A percentile compares a stretch with the other conserved stretches of the same genome.
phyloP scores from a whole-genome alignment of 2,888 invertebrate species.

The Leistus spinibarbis region DNA sequence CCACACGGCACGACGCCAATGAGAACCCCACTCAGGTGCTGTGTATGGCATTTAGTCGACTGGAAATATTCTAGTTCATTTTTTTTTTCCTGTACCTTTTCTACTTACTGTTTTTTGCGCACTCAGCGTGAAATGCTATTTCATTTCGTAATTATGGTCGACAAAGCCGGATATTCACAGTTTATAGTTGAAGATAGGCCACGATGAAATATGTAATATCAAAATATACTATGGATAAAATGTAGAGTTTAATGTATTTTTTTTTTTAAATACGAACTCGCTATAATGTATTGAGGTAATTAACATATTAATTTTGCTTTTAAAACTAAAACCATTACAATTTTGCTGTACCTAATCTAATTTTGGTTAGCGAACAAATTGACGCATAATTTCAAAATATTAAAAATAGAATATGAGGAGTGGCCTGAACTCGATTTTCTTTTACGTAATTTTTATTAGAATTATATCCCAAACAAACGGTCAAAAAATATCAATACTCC shows the following conservation, averaged over 20 bases:
- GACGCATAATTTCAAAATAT: no score
- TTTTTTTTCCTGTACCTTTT: background rate
- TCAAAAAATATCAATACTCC: no score
- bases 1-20: background rate
- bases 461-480: no score
- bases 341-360: no score
- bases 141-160: background rate
- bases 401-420: no score
- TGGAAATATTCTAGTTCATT: background rate
- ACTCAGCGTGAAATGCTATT: background rate
- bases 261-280: no score
- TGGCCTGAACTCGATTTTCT: no score
- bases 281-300: no score
- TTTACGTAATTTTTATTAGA: no score
- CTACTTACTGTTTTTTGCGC: background rate
- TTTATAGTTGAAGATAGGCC: background rate
- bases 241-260: background rate
- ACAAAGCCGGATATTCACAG: background rate
- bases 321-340: no score
- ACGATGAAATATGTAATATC: background rate
- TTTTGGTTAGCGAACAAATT: no score
- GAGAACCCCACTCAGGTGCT: background rate
- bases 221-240: background rate
- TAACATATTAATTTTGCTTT: no score
- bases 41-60: background rate